phyloP scores from a whole-genome alignment of 2,797 vertebrate species.

The Neostethus bicornis region DNA sequence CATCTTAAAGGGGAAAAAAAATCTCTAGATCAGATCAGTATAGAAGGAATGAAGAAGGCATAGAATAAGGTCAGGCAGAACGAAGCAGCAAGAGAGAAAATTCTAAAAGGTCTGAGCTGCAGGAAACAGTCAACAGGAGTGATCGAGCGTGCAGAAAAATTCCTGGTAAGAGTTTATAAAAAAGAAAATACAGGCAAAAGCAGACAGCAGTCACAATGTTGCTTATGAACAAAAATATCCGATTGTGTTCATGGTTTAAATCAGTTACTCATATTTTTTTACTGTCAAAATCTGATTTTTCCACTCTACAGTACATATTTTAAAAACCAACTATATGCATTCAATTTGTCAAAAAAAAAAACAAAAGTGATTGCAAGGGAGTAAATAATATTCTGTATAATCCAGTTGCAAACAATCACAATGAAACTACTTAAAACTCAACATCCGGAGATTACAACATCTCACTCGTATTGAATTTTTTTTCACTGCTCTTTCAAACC shows the following conservation, averaged over 20 bases:
- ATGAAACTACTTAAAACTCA: too few relatives aligned
- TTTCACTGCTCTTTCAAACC: too few relatives aligned
- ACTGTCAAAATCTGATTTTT: too few relatives aligned
- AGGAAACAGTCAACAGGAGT: slow-evolving; percentile 7
- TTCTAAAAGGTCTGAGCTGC: slow-evolving; percentile 25
- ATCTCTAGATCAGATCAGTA: slow-evolving; percentile 13
- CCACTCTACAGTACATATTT: too few relatives aligned
- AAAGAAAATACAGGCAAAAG: slow-evolving; percentile 9
- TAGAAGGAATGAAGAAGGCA: slow-evolving; percentile 4
- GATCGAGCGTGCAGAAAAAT: slow-evolving; percentile 26
- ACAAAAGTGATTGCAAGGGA: too few relatives aligned
- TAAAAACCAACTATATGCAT: too few relatives aligned
- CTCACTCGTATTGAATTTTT: too few relatives aligned
- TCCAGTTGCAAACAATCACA: too few relatives aligned
- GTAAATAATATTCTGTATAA: too few relatives aligned
- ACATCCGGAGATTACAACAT: too few relatives aligned
- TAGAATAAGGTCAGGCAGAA: slow-evolving; percentile 15
- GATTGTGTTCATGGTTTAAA: background rate
- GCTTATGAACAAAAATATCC: background rate
- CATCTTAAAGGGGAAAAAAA: slow-evolving; percentile 1
- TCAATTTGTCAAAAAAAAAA: too few relatives aligned
- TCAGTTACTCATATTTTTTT: background rate
- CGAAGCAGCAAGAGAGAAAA: slow-evolving; percentile 5
- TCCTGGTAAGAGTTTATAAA: slow-evolving; percentile 26
- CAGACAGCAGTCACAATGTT: background rate